These are phyloP conservation scores for Synodontis membranacea DNA, from an alignment of 2,113 vertebrate genomes.

Conservation along the genomic window DNA sequence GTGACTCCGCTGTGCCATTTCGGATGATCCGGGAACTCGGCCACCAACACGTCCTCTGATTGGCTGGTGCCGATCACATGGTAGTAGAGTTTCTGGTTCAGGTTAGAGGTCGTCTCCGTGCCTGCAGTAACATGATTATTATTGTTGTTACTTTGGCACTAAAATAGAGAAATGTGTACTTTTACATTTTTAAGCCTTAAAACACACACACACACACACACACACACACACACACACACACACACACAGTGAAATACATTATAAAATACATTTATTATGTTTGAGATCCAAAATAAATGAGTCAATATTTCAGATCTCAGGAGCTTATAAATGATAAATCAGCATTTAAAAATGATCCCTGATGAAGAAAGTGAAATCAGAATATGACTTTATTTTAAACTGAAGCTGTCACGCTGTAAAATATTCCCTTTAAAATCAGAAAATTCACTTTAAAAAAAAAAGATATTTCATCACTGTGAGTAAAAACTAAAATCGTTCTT, in stretches of 20 bases:
- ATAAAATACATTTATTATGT: background rate
- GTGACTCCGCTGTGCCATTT: conserved; percentile 73
- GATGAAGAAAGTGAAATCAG: too few species aligned
- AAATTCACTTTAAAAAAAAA: too few species aligned
- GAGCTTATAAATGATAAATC: too few species aligned
- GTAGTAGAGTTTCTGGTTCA: conserved; percentile 78
- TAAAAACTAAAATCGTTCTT: background rate
- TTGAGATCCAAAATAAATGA: background rate
- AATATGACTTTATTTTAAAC: too few species aligned
- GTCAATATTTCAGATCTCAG: too few species aligned
- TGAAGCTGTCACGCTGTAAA: too few species aligned
- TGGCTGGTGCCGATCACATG: conserved; percentile 72
- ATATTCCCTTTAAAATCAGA: too few species aligned
- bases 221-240: background rate
- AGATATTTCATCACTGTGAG: too few species aligned
- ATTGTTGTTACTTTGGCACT: too few species aligned
- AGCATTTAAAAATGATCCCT: too few species aligned
- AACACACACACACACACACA: background rate
- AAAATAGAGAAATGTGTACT: background rate
- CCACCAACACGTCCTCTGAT: conserved; percentile 74
- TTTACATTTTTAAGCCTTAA: background rate
- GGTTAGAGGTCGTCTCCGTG: conserved; percentile 73
- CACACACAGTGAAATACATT: background rate
- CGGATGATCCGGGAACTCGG: conserved; percentile 73
- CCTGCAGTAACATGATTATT: conserved; percentile 49